Evolutionary conservation across 1,140 invertebrate species (phyloP).

Genomic region (Neotoxoptera formosana): DNA sequence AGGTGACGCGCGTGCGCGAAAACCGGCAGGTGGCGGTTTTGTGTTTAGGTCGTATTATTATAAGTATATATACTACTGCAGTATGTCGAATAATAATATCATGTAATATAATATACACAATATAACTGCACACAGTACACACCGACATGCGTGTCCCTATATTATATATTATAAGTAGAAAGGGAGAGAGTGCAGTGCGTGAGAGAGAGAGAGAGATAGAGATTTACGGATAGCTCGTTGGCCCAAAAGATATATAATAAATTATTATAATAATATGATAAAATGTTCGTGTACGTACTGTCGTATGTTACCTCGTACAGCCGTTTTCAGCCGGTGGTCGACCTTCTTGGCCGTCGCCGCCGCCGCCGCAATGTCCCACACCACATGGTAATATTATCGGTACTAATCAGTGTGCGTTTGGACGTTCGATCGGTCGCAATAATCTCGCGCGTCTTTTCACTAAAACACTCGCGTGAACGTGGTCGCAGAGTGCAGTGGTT

Average conservation of each 20-base stretch:
- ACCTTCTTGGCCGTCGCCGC: constrained; percentile 12
- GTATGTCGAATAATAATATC: constrained; percentile 11
- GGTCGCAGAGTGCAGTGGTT: background rate
- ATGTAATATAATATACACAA: background rate
- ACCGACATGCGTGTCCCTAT: background rate
- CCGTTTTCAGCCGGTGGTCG: constrained; percentile 1
- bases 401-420: constrained; percentile 42
- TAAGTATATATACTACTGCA: background rate
- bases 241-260: background rate
- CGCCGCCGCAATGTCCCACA: background rate
- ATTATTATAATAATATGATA: background rate
- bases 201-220: background rate
- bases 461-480: background rate
- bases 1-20: constrained; percentile 6
- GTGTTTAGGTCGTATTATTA: background rate
- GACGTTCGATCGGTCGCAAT: constrained; percentile 2
- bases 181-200: background rate
- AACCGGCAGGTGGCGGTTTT: constrained; percentile 3
- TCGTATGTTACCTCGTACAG: background rate
- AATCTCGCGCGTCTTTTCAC: background rate
- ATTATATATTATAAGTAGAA: background rate
- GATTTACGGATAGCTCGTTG: background rate
- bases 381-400: constrained; percentile 26
- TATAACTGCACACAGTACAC: background rate
- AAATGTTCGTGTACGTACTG: background rate